Evolutionary conservation across 2,888 invertebrate genomes (phyloP), one percentile per base, ranked within the genome.

Genomic region (Tortricodes alternella): DNA sequence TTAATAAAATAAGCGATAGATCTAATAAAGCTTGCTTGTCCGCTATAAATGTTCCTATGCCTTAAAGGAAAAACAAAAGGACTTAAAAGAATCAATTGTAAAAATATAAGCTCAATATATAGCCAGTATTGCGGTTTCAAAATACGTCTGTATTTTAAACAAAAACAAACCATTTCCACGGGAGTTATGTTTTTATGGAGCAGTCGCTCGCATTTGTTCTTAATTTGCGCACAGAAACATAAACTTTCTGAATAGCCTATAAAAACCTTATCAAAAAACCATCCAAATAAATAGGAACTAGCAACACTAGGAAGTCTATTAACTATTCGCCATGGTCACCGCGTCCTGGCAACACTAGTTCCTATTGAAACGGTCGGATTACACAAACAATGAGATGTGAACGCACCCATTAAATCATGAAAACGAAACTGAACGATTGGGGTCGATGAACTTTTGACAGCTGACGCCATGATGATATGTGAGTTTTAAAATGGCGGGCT

Each of bases 311-410:
- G 65, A 62, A 62, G 53, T 38, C 61, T 50, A 65, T 66, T 66
- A 62, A 61, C 65, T 58, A 72, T 73, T 73, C 65, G 64, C 65
- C 64, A 73, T 62, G 71, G 68, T 62, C 65, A 61, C 59, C 55
- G 44, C 18, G 13, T 53, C 38, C 24, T 56, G 37, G 56, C 56
- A 46, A 50, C 50, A 49, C 43, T 43, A 77, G 78, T 83, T 84
- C 84, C 84, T 82, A 76, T 73, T 70, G 67, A 62, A 74, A 71
- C 74, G 71, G 75, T 80, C 80, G 68, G 73, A 79, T 86, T 79
- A 74, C 82, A 79, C 78, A 83, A 85, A 86, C 87, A 88, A 88
- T 88, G 75, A 67, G 73, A 76, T 68, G 86, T 78, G 80, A 85
- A 85, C 70, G 86, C 74, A 78, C 86, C 80, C 85, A 85, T 87